These are phyloP conservation scores for Athetis lepigone DNA, from an alignment of 2,888 invertebrate species.

Conservation along the genomic window DNA sequence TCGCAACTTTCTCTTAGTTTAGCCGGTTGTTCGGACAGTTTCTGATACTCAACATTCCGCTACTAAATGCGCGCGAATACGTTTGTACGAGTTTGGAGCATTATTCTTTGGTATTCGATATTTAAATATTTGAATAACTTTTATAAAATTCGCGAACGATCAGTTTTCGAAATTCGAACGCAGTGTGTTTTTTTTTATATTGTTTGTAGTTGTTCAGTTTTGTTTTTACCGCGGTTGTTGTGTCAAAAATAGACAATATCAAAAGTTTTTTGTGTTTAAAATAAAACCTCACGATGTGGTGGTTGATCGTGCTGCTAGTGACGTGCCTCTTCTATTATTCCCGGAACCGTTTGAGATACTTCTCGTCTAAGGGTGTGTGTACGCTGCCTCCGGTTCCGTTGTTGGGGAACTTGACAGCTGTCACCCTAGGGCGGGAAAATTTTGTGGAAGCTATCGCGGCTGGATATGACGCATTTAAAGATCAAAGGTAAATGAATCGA, in stretches of 20 bases:
- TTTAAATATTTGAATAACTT: conserved; percentile 2
- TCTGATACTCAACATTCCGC: conserved; percentile 50
- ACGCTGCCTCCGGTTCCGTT: conserved; percentile 76
- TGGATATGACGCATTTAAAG: conserved; percentile 76
- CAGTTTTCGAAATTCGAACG: conserved; percentile 1
- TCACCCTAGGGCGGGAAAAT: conserved; percentile 77
- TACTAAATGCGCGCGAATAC: conserved; percentile 50
- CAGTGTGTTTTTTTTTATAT: background rate
- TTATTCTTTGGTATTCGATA: too few species aligned
- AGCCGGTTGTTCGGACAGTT: conserved; percentile 53
- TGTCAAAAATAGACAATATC: background rate
- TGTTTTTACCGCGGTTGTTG: background rate
- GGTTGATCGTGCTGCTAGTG: conserved; percentile 70
- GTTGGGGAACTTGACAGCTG: conserved; percentile 79
- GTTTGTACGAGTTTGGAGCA: conserved; percentile 5
- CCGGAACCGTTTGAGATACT: conserved; percentile 71
- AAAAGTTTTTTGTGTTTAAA: background rate
- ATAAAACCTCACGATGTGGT: conserved; percentile 66
- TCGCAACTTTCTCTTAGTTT: conserved; percentile 66
- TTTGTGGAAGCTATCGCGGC: conserved; percentile 78
- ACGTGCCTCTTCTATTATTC: conserved; percentile 73
- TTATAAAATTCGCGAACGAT: background rate
- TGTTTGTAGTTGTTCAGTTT: background rate
- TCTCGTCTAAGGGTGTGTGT: conserved; percentile 74
- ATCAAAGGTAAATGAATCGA: conserved; percentile 71